phyloP scores from a whole-genome alignment of 2,888 invertebrate genomes.

The Torymus auratus region DNA sequence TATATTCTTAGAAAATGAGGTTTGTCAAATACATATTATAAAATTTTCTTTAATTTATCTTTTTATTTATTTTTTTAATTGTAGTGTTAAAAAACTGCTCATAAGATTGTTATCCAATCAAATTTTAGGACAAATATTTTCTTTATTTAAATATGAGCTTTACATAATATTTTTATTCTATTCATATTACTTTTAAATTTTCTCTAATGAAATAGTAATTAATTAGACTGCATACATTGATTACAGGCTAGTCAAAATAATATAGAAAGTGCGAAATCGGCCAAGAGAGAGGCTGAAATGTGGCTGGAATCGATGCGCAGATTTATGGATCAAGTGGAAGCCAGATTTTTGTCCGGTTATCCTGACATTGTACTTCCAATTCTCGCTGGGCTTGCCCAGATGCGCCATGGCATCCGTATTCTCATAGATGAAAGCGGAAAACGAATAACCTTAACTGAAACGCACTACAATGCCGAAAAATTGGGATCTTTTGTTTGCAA shows the following conservation, averaged over 20 bases:
- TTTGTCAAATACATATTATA: constrained; percentile 10
- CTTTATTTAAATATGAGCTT: too few species aligned
- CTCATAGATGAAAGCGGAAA: constrained; percentile 79
- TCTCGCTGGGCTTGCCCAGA: constrained; percentile 82
- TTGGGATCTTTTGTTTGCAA: constrained; percentile 74
- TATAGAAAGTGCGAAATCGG: constrained; percentile 69
- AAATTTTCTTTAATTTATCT: too few species aligned
- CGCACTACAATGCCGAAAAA: constrained; percentile 57
- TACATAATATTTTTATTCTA: not conserved
- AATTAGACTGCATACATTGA: not conserved
- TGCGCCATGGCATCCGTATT: constrained; percentile 81
- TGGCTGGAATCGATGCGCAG: constrained; percentile 80
- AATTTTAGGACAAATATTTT: not conserved
- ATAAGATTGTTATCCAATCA: not conserved
- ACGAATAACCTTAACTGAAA: constrained; percentile 72
- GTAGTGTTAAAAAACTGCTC: too few species aligned
- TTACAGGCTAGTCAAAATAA: constrained; percentile 69
- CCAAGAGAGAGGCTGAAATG: constrained; percentile 77
- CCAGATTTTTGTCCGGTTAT: constrained; percentile 82
- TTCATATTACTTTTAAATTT: not conserved
- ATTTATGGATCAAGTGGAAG: constrained; percentile 80
- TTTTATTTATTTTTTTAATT: too few species aligned
- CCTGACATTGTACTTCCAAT: constrained; percentile 88
- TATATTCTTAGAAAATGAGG: constrained; percentile 71
- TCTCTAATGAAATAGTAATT: not conserved